Base-by-base conservation (phyloP, 1,140 invertebrate species). In the Tetraneura akinire region DNA sequence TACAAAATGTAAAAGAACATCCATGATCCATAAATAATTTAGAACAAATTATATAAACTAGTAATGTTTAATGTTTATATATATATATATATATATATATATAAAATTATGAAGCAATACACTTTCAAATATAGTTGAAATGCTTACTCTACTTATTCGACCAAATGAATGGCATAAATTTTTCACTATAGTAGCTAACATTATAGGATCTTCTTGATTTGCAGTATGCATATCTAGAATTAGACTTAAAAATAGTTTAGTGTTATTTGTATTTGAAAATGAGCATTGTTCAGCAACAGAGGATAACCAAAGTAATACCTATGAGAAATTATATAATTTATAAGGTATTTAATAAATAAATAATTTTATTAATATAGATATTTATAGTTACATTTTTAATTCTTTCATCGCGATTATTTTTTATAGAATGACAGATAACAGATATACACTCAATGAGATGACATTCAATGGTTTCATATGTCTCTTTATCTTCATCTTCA, bases 131-230 rank as follows among this genome's bases (percentile, higher is more conserved):
- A n/a, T n/a, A n/a, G n/a, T n/a, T 37, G 32, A 68, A 47, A 45
- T 37, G 47, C 73, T 45, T 5, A 78, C 73, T 60, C 45, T 60
- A 26, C 14, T 78, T 23, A 78, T 60, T 60, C 14, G 37, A 26
- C 73, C 73, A 60, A 78, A 78, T 26, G 73, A 62, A 11, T 60
- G 6, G 5, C 73, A 78, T 16, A 78, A 60, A 5, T 42, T 23
- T 13, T 60, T 60, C 26, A 78, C 23, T 10, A 21, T 47, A 60
- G 8, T 57, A 16, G 53, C 55, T 45, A 78, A 60, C 21, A 78
- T 45, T 45, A 78, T 78, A 18, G 73, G 73, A 62, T 78, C 73
- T 60, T 60, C 73, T 60, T 78, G 53, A 14, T 78, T 14, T 21
- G 73, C 73, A 4, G 73, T 13, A 26, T 78, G 21, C 53, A 60